Evolutionary conservation across 2,888 invertebrate genomes (phyloP), one percentile per base, ranked within the genome.

Genomic region (Zeuzera pyrina): DNA sequence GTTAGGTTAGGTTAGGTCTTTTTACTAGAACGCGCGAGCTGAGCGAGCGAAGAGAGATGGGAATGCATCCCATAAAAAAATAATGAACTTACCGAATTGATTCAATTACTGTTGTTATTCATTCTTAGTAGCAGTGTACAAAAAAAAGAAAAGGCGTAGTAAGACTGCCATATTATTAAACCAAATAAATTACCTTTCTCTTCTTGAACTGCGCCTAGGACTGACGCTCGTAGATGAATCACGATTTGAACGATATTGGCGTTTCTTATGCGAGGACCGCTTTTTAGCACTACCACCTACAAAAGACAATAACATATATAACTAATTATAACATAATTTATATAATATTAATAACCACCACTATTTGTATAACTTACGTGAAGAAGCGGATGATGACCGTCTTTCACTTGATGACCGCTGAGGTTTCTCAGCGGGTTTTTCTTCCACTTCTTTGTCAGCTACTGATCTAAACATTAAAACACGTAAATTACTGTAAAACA

Each of bases 161-260:
- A n/a, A n/a, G n/a, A n/a, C 19, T 5, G 5, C 19, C 6, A 19
- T 19, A 19, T 19, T 19, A 19, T 19, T 19, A 7, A 19, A 19
- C 8, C 19, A 19, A 7, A 19, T 19, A 19, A 19, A 6, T 41
- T 57, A 86, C 73, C 87, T 81, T 34, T 88, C 88, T 29, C 87
- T 73, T 21, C 88, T 86, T 1, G 83, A 73, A 46, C 84, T 84
- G 22, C 83, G 73, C 15, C 83, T 65, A 1, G 76, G 85, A 36
- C 76, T 86, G 19, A 67, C 79, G 48, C 89, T 89, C 14, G 86
- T 88, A 2, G 90, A 91, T 2, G 92, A 93, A 56, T 93, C 93
- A 36, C 92, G 90, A 59, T 94, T 94, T 33, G 92, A 93, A 8
- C 94, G 87, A 61, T 95, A 95, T 44, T 95, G 94, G 6, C 95